phyloP scores from a whole-genome alignment of 1,140 invertebrate species.

The Chymomyza costata region DNA sequence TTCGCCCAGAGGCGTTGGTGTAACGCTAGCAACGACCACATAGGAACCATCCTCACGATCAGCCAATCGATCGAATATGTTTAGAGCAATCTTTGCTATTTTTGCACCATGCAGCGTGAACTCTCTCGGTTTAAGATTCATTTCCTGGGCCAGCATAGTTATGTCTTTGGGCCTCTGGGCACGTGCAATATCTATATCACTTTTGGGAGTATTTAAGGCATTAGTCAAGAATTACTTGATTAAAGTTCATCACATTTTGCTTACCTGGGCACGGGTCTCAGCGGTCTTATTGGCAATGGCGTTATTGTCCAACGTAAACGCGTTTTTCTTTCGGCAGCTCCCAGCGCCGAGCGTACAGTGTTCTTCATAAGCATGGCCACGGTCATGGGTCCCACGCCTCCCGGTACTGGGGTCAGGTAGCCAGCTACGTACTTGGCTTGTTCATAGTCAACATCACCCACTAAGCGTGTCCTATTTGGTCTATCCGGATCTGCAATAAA shows the following conservation, averaged over 20 bases:
- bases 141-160: slow-evolving; percentile 85
- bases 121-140: slow-evolving; percentile 88
- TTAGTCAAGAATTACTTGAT: no score
- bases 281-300: slow-evolving; percentile 78
- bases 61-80: slow-evolving; percentile 85
- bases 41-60: slow-evolving; percentile 89
- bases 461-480: slow-evolving; percentile 88
- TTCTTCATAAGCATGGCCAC: slow-evolving; percentile 99
- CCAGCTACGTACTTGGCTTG: slow-evolving; percentile 87
- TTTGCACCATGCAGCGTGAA: slow-evolving; percentile 93
- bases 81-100: slow-evolving; percentile 96
- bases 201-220: no score
- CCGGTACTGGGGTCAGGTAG: slow-evolving; percentile 97
- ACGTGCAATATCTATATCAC: slow-evolving; percentile 93
- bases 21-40: slow-evolving; percentile 97
- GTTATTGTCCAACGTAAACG: slow-evolving; percentile 81
- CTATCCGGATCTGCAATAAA: slow-evolving; percentile 85
- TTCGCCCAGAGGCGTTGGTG: slow-evolving; percentile 97
- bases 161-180: slow-evolving; percentile 93
- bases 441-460: slow-evolving; percentile 95
- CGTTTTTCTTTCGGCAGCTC: slow-evolving; percentile 78
- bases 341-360: slow-evolving; percentile 89
- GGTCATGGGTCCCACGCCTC: slow-evolving; percentile 98
- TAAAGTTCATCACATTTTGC: no score
- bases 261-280: slow-evolving; percentile 85